Percentiles rank a stretch among this genome's conserved stretches.
Evolutionary conservation across 1,140 invertebrate species (phyloP).

Genomic region (Neodiprion virginianus): DNA sequence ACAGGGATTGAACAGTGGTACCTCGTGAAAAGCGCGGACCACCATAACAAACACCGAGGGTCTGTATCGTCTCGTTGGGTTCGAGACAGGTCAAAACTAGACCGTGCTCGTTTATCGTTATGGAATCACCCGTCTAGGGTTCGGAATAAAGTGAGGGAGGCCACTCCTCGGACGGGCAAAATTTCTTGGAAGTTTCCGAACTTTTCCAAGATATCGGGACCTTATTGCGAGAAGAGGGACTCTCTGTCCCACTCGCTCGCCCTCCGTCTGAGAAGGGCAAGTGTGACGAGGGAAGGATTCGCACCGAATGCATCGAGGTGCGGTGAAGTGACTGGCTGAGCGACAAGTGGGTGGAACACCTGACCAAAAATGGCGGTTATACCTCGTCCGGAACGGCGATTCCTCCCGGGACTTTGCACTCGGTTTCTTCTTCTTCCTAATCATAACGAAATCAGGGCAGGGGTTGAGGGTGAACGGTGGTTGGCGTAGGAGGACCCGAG

Average conservation of each 20-base stretch:
- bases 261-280: neutral
- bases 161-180: neutral
- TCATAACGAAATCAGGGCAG: constrained; percentile 36
- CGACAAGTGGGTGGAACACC: no score
- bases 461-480: constrained; percentile 33
- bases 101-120: no score
- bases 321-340: no score
- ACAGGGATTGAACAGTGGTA: no score
- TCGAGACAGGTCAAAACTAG: no score
- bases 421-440: constrained; percentile 17
- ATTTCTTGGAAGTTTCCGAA: constrained; percentile 48
- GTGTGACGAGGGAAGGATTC: neutral
- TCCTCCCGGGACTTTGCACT: constrained; percentile 15
- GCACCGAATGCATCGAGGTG: neutral
- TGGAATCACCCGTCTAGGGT: no score
- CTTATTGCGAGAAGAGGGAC: constrained; percentile 34
- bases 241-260: neutral
- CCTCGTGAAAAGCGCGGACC: no score
- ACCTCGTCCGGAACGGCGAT: neutral
- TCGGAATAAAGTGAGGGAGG: no score
- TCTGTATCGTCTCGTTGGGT: no score
- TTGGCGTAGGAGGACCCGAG: constrained; percentile 48
- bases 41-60: no score
- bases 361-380: no score
- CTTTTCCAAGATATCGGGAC: constrained; percentile 54